These are phyloP conservation scores for Chionodraco myersi DNA, from an alignment of 2,113 vertebrate species.

Conservation along the genomic window DNA sequence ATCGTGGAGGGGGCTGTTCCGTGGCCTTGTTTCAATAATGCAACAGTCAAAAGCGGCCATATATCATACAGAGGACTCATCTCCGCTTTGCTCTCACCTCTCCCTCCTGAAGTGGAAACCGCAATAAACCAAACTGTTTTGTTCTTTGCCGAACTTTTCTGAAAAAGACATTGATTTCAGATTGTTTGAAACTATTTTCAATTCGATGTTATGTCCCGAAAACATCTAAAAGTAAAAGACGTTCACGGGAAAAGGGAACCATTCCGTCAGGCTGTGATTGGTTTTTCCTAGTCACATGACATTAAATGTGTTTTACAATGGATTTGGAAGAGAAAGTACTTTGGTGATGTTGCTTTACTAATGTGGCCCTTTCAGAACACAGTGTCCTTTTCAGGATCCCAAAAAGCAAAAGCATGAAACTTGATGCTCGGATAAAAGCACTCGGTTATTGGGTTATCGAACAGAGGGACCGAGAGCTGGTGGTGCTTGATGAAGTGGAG, in stretches of 20 bases:
- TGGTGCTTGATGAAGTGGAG: neutral
- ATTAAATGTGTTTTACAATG: too few relatives aligned
- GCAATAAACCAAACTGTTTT: neutral
- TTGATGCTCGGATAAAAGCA: slow-evolving; percentile 61
- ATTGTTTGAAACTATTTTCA: neutral
- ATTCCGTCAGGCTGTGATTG: too few relatives aligned
- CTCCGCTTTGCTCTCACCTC: neutral
- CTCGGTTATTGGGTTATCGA: slow-evolving; percentile 60
- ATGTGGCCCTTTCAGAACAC: neutral
- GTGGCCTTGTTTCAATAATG: slow-evolving; percentile 52
- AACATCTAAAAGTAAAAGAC: neutral
- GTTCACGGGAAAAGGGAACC: too few relatives aligned
- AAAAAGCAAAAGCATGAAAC: slow-evolving; percentile 49
- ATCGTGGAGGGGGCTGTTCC: slow-evolving; percentile 6
- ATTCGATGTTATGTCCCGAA: neutral
- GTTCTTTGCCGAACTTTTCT: neutral
- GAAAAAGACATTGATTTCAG: neutral
- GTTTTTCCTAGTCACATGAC: too few relatives aligned
- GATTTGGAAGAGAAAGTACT: too few relatives aligned
- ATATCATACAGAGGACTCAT: slow-evolving; percentile 47
- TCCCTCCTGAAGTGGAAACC: neutral
- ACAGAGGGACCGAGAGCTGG: slow-evolving; percentile 38
- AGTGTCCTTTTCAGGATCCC: slow-evolving; percentile 17
- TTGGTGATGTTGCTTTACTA: neutral
- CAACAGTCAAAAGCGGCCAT: slow-evolving; percentile 40